Conservation (phyloP, 2,797 vertebrate genomes). For the Phrynocephalus vlangalii region DNA sequence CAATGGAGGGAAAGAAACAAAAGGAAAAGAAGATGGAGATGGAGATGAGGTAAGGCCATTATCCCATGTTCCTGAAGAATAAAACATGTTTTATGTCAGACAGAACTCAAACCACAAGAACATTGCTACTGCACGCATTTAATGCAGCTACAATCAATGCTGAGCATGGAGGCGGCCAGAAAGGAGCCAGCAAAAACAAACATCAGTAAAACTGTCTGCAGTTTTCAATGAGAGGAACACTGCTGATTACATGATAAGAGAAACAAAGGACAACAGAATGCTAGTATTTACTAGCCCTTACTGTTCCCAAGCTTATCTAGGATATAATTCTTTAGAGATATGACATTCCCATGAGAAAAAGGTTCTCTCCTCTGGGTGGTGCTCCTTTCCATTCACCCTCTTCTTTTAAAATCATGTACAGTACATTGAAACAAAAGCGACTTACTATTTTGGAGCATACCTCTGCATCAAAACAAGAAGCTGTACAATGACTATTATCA, state of each 20-base stretch:
- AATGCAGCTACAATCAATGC: slow-evolving; percentile 38
- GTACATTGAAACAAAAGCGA: slow-evolving; percentile 64
- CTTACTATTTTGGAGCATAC: slow-evolving; percentile 62
- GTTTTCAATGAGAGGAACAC: slow-evolving; percentile 48
- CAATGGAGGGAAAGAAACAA: not conserved
- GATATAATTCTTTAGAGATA: slow-evolving; percentile 64
- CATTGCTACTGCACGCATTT: slow-evolving; percentile 4
- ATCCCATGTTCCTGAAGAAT: slow-evolving; percentile 44
- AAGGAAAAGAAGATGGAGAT: not conserved
- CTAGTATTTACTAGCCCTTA: slow-evolving; percentile 55
- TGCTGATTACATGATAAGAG: slow-evolving; percentile 52
- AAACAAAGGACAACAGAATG: slow-evolving; percentile 65
- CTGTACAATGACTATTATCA: slow-evolving; percentile 36
- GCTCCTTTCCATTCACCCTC: slow-evolving; percentile 65
- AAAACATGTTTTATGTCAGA: slow-evolving; percentile 39
- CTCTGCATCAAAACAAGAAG: slow-evolving; percentile 55
- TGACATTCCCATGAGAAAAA: slow-evolving; percentile 72
- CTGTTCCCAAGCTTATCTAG: slow-evolving; percentile 55
- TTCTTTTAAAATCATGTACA: slow-evolving; percentile 63
- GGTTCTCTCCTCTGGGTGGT: slow-evolving; percentile 43
- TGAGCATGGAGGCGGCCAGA: slow-evolving; percentile 36
- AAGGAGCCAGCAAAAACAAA: slow-evolving; percentile 48
- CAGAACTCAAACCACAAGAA: not conserved
- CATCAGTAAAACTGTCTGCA: slow-evolving; percentile 42
- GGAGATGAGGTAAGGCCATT: not conserved